A percentile compares a stretch with the other conserved stretches of the same genome.
Evolutionary conservation across 2,888 invertebrate genomes (phyloP).

Genomic region (Tachina lurida): DNA sequence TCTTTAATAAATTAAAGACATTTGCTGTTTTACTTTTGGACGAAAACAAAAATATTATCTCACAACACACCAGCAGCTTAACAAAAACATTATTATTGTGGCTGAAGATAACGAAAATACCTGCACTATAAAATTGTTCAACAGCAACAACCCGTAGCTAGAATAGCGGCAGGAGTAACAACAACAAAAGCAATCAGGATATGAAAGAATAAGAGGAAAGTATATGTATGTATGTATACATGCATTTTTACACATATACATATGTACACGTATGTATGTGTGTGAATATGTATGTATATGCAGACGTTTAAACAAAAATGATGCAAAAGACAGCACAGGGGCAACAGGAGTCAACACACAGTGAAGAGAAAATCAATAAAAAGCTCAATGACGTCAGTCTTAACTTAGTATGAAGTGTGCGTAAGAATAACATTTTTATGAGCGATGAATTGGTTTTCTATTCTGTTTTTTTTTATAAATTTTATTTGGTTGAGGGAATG

Average conservation of each 20-base stretch:
- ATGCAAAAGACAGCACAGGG: slow-evolving; percentile 34
- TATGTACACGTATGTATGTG: background rate
- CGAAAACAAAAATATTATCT: no score
- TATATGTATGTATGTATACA: background rate
- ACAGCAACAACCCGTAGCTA: no score
- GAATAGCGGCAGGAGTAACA: no score
- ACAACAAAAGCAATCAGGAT: no score
- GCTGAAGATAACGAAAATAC: no score
- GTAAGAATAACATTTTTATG: slow-evolving; percentile 1
- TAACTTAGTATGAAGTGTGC: slow-evolving; percentile 63
- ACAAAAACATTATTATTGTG: no score
- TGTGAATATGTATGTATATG: background rate
- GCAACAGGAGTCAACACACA: slow-evolving; percentile 23
- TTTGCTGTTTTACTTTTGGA: no score
- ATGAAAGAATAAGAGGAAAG: background rate
- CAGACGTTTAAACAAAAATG: background rate
- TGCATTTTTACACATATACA: background rate
- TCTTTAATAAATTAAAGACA: no score
- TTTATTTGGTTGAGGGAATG: background rate
- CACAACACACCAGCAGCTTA: no score
- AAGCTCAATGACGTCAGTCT: slow-evolving; percentile 81
- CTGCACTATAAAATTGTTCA: no score
- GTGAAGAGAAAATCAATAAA: slow-evolving; percentile 78
- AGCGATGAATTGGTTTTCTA: background rate
- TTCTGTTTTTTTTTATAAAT: no score